phyloP scores from a whole-genome alignment of 2,113 vertebrate species.

The Lepisosteus oculatus region DNA sequence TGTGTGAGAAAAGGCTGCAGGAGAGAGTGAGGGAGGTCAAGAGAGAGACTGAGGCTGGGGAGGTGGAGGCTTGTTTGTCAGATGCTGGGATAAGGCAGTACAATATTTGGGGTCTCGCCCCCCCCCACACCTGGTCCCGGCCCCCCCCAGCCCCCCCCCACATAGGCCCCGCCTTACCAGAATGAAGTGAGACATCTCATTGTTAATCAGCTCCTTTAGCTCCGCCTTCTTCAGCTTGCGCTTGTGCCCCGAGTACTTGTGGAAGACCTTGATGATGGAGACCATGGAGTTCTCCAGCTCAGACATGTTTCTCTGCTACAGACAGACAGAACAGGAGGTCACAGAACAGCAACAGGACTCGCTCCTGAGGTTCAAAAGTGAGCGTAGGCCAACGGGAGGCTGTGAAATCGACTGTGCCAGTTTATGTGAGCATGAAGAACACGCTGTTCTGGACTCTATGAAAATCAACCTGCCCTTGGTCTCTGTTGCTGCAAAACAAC shows the following conservation, averaged over 20 bases:
- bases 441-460: no score
- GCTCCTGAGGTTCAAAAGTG: no score
- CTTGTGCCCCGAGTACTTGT: constrained; percentile 59
- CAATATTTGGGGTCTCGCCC: no score
- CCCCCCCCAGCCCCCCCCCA: no score
- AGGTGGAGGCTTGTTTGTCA: neutral
- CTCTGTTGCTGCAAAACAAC: no score
- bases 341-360: neutral
- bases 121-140: neutral
- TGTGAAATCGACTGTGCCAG: no score
- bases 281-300: constrained; percentile 60
- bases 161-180: constrained; percentile 35
- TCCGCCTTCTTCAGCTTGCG: constrained; percentile 64
- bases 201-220: constrained; percentile 64
- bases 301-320: constrained; percentile 38
- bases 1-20: neutral
- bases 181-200: constrained; percentile 65
- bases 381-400: no score
- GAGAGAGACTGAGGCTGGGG: neutral
- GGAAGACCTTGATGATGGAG: constrained; percentile 56
- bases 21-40: no score
- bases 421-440: no score
- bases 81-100: no score
- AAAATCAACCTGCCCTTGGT: no score
- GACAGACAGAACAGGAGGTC: constrained; percentile 2